Base-by-base conservation (phyloP, 2,888 invertebrate genomes). In the Cheilosia vernalis region DNA sequence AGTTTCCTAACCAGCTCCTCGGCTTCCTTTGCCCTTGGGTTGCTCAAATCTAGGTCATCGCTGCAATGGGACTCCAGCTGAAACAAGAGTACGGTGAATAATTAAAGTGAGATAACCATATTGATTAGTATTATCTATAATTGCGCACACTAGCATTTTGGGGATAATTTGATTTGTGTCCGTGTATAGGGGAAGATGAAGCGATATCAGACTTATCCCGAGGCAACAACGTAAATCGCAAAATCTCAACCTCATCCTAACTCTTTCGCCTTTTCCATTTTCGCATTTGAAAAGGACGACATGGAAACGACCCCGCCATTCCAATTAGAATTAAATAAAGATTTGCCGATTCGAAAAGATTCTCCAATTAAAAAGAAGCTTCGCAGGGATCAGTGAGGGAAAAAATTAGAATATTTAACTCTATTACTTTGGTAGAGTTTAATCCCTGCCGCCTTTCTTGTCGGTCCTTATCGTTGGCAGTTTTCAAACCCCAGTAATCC, bases 1-100 rank as follows among this genome's bases (percentile, higher is more conserved):
- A 90, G 87, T 55, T 44, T n/a, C 27, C 81, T 73, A 2, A 90
- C 89, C 15, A 88, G 58, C 47, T 83, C 63, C 13, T 76, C 76
- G 9, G 89, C 89, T 66, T 87, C 58, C 4, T 55, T 58, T 7
- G 64, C 72, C 27, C 47, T 53, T 40, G 87, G 72, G 63, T 88
- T 74, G 7, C 49, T 42, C 2, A 60, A 30, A 21, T 87, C 55
- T 10, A 79, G 17, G 24, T 84, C 77, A 15, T 87, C 87, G 61
- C 87, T 88, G 53, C 47, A 78, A 42, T 89, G 89, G 13, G 83
- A 74, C 17, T 79, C 73, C 61, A 88, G 33, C 87, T 88, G 83
- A 55, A 74, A 72, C 2, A 19, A 19, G 27, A 21, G 19, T 44
- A 69, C n/a, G 15, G 30, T 7, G 13, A 15, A 3, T 51, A 27